phyloP scores from a whole-genome alignment of 2,888 invertebrate genomes.

The Sesia apiformis region DNA sequence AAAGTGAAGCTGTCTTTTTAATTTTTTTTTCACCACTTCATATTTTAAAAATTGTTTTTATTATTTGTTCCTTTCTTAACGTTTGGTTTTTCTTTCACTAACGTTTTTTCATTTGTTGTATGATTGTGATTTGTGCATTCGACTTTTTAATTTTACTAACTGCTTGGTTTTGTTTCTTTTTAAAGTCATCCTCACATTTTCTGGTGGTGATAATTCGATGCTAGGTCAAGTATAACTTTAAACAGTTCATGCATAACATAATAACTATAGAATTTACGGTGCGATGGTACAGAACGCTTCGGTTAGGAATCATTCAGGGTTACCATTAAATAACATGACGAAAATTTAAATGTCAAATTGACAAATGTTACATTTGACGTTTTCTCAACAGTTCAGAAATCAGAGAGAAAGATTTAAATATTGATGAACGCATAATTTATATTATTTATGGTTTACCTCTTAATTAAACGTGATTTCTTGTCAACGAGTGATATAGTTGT shows the following conservation, averaged over 20 bases:
- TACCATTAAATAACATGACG: slow-evolving; percentile 30
- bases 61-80: slow-evolving; percentile 12
- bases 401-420: slow-evolving; percentile 6
- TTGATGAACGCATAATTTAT: slow-evolving; percentile 8
- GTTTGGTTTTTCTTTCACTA: slow-evolving; percentile 40
- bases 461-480: slow-evolving; percentile 48
- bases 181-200: slow-evolving; percentile 30
- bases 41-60: slow-evolving; percentile 18
- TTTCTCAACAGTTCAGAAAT: slow-evolving; percentile 35
- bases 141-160: slow-evolving; percentile 45
- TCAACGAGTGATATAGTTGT: slow-evolving; percentile 55
- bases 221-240: slow-evolving; percentile 36
- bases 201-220: slow-evolving; percentile 58
- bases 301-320: slow-evolving; percentile 33
- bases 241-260: slow-evolving; percentile 10
- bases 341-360: slow-evolving; percentile 46
- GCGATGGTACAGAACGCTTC: slow-evolving; percentile 42
- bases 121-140: slow-evolving; percentile 39
- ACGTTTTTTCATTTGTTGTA: slow-evolving; percentile 39
- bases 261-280: slow-evolving; percentile 24
- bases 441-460: slow-evolving; percentile 36
- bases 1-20: neutral
- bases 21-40: neutral
- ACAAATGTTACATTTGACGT: slow-evolving; percentile 52
- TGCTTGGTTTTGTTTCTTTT: slow-evolving; percentile 36